Percentiles rank a stretch among this genome's conserved stretches.
phyloP scores from a whole-genome alignment of 1,140 invertebrate species.

The Ladona fulva region DNA sequence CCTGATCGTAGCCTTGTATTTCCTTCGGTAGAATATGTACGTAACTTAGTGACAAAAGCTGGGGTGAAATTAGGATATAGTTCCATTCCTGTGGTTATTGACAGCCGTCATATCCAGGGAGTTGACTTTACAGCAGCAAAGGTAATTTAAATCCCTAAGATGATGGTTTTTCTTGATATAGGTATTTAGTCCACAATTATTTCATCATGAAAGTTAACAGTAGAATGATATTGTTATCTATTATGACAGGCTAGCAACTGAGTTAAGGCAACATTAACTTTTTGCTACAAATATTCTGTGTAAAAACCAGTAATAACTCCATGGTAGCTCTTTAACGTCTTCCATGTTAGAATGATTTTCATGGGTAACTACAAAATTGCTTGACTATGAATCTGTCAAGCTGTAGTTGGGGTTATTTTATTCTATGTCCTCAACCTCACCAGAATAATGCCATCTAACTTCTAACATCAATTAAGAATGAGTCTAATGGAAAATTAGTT shows the following conservation, averaged over 20 bases:
- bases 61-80: slow-evolving; percentile 46
- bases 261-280: too few relatives aligned
- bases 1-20: slow-evolving; percentile 64
- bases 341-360: too few relatives aligned
- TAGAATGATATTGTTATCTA: slow-evolving; percentile 14
- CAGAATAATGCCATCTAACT: too few relatives aligned
- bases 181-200: neutral
- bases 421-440: too few relatives aligned
- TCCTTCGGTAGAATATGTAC: slow-evolving; percentile 68
- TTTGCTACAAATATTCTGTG: too few relatives aligned
- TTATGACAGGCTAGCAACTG: neutral
- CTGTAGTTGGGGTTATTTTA: too few relatives aligned
- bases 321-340: too few relatives aligned
- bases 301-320: too few relatives aligned
- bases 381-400: too few relatives aligned
- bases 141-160: slow-evolving; percentile 15
- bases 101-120: slow-evolving; percentile 64
- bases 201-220: neutral
- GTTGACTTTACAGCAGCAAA: slow-evolving; percentile 63
- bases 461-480: too few relatives aligned
- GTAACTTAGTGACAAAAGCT: slow-evolving; percentile 61
- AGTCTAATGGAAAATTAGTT: too few relatives aligned
- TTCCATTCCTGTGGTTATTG: slow-evolving; percentile 58
- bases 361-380: too few relatives aligned
- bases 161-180: neutral